Conservation (phyloP, 2,113 vertebrate genomes). For the Corydoras sp. region DNA sequence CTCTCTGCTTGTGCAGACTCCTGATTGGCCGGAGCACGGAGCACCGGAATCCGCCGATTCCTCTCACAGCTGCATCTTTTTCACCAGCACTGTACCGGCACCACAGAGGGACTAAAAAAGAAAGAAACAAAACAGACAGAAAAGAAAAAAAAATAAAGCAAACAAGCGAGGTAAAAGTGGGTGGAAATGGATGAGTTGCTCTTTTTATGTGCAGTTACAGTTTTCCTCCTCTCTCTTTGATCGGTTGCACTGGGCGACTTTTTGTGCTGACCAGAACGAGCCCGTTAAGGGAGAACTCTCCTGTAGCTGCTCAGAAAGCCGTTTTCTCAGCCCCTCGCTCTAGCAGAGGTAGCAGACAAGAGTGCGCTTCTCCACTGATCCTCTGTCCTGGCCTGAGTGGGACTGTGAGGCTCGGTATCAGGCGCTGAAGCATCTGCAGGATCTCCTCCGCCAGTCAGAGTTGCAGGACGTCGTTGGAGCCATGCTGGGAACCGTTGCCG, state of each 20-base stretch:
- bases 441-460: conserved; percentile 13
- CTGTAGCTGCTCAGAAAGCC: conserved; percentile 30
- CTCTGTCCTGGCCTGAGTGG: conserved; percentile 31
- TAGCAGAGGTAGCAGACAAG: conserved; percentile 26
- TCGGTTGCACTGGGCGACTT: conserved; percentile 25
- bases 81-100: conserved; percentile 28
- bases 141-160: conserved; percentile 6
- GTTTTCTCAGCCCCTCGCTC: conserved; percentile 17
- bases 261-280: conserved; percentile 9
- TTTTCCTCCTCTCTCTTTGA: conserved; percentile 5
- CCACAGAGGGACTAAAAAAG: conserved; percentile 24
- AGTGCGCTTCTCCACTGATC: conserved; percentile 18
- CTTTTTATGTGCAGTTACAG: conserved; percentile 34
- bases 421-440: conserved; percentile 31
- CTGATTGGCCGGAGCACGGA: conserved; percentile 45
- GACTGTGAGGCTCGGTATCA: conserved; percentile 28
- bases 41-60: conserved; percentile 33
- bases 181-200: neutral
- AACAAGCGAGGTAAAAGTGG: conserved; percentile 9
- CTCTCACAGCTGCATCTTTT: conserved; percentile 31
- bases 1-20: conserved; percentile 35
- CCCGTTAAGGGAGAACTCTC: conserved; percentile 19
- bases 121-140: conserved; percentile 15
- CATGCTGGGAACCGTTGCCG: conserved; percentile 37
- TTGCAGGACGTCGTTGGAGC: conserved; percentile 33